These are phyloP conservation scores for Yasuhikotakia modesta DNA, from an alignment of 2,797 vertebrate genomes.

Conservation along the genomic window DNA sequence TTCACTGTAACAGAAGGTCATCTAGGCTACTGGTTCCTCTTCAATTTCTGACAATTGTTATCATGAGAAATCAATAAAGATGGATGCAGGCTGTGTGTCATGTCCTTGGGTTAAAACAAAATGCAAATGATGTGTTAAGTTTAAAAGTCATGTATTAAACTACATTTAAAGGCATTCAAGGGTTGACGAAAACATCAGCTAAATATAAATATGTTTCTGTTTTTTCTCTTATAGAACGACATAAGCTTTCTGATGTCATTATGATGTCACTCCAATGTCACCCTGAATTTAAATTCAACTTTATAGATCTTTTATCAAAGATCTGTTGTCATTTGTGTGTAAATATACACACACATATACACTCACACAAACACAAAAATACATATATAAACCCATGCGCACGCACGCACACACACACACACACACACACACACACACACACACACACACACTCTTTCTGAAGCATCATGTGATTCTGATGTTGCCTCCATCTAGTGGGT, in stretches of 20 bases:
- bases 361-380: slow-evolving; percentile 5
- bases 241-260: not conserved
- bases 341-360: slow-evolving; percentile 9
- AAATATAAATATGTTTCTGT: not conserved
- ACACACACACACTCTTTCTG: slow-evolving; percentile 51
- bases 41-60: slow-evolving; percentile 70
- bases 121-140: slow-evolving; percentile 56
- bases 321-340: not conserved
- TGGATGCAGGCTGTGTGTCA: slow-evolving; percentile 15
- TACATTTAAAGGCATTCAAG: too few species aligned
- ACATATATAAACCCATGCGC: not conserved
- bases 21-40: slow-evolving; percentile 40
- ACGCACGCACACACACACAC: too few species aligned
- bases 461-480: slow-evolving; percentile 63
- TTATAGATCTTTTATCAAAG: slow-evolving; percentile 7
- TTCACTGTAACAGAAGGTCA: slow-evolving; percentile 73
- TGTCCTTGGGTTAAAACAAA: slow-evolving; percentile 65
- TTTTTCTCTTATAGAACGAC: slow-evolving; percentile 20
- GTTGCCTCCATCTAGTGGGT: slow-evolving; percentile 33
- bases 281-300: not conserved
- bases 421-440: slow-evolving; percentile 15
- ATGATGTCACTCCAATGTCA: too few species aligned
- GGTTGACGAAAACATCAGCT: not conserved
- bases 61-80: slow-evolving; percentile 71
- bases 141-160: slow-evolving; percentile 40